Evolutionary conservation across 2,797 vertebrate genomes (phyloP).

Genomic region (Tragelaphus eurycerus): DNA sequence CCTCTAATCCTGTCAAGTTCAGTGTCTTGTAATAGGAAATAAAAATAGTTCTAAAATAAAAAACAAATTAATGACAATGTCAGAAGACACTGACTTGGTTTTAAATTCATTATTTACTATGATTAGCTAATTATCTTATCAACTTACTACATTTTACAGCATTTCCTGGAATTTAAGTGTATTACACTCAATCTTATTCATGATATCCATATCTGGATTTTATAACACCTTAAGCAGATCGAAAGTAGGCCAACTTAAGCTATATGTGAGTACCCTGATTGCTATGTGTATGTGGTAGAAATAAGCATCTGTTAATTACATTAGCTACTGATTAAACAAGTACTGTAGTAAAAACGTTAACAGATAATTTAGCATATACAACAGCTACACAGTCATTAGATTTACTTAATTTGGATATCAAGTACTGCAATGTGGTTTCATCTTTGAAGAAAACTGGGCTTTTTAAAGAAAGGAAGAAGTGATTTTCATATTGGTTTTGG

Average conservation of each 20-base stretch:
- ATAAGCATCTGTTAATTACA: not conserved
- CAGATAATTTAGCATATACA: not conserved
- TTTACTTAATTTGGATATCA: not conserved
- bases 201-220: not conserved
- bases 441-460: not conserved
- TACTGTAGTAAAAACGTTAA: not conserved
- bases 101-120: not conserved
- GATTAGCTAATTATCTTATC: not conserved
- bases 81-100: not conserved
- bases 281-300: not conserved
- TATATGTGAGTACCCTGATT: not conserved
- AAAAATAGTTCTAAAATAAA: constrained; percentile 15
- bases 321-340: not conserved
- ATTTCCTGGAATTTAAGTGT: not conserved
- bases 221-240: not conserved
- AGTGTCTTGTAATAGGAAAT: constrained; percentile 24
- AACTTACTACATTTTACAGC: not conserved
- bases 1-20: not conserved
- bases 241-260: constrained; percentile 18
- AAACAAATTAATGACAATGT: constrained; percentile 42
- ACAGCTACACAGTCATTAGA: not conserved
- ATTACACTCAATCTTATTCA: not conserved
- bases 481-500: not conserved
- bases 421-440: not conserved
- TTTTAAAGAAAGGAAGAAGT: not conserved